Conservation (phyloP, 2,888 invertebrate genomes). For the Uropetala carovei region DNA sequence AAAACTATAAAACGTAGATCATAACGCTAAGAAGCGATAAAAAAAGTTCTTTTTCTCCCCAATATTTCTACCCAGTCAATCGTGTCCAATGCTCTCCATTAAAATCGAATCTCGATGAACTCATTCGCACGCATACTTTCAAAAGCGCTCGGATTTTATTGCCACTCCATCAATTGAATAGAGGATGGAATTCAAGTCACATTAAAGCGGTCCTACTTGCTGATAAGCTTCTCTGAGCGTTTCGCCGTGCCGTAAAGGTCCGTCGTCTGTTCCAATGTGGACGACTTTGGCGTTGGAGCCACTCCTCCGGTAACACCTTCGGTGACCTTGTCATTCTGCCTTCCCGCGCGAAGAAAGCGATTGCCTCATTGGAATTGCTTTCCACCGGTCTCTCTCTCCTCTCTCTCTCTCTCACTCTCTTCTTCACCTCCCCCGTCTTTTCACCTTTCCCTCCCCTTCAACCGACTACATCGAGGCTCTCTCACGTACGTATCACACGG, state of each 20-base stretch:
- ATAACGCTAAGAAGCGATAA: too few relatives aligned
- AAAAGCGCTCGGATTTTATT: too few relatives aligned
- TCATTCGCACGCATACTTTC: too few relatives aligned
- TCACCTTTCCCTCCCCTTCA: background rate
- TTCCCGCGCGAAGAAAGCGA: conserved; percentile 25
- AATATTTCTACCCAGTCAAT: too few relatives aligned
- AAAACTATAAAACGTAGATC: too few relatives aligned
- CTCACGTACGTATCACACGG: background rate
- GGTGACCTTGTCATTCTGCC: conserved; percentile 4
- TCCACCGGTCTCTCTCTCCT: background rate
- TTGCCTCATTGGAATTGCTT: conserved; percentile 16
- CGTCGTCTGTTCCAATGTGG: background rate
- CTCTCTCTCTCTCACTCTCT: background rate
- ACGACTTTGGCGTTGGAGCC: background rate
- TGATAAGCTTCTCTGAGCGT: background rate
- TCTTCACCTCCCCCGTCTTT: background rate
- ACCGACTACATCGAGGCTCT: background rate
- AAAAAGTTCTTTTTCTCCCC: too few relatives aligned
- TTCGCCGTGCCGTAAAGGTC: background rate
- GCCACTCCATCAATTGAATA: too few relatives aligned
- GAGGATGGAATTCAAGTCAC: background rate
- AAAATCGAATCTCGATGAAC: too few relatives aligned
- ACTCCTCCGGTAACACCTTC: conserved; percentile 5
- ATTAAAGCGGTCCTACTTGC: background rate
- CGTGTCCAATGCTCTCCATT: too few relatives aligned